These are phyloP conservation scores for Drosophila tanythrix DNA, from an alignment of 2,888 invertebrate genomes.

Conservation along the genomic window DNA sequence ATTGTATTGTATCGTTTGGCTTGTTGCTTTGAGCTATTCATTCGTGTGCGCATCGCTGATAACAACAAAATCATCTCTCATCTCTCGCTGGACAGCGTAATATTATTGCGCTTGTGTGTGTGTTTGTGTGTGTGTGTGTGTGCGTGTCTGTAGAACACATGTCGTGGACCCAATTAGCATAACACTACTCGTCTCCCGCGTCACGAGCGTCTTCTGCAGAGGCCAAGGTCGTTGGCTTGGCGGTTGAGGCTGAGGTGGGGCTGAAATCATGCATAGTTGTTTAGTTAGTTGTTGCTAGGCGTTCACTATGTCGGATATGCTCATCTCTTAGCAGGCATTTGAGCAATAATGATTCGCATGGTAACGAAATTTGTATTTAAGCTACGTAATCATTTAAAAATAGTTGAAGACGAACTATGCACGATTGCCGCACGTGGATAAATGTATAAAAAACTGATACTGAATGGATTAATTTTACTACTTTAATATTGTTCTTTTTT, in stretches of 20 bases:
- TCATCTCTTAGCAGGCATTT: constrained; percentile 1
- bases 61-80: constrained; percentile 40
- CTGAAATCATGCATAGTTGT: neutral
- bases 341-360: constrained; percentile 28
- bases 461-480: neutral
- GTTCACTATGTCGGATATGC: neutral
- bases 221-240: constrained; percentile 58
- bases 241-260: neutral
- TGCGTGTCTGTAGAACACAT: constrained; percentile 30
- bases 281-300: constrained; percentile 14
- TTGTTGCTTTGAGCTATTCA: constrained; percentile 58
- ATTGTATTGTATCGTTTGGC: constrained; percentile 42
- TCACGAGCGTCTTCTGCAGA: constrained; percentile 17
- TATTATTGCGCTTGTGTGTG: constrained; percentile 3
- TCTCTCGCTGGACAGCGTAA: constrained; percentile 41
- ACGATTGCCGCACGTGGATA: neutral
- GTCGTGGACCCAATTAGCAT: constrained; percentile 53
- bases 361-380: constrained; percentile 18
- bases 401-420: neutral
- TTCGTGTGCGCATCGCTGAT: constrained; percentile 55
- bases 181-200: constrained; percentile 21
- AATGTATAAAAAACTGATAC: neutral
- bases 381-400: neutral
- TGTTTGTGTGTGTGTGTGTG: neutral
- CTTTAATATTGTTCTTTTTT: neutral